Evolutionary conservation across 2,113 vertebrate species (phyloP), one percentile per base, ranked within the genome.

Genomic region (Microcebus ravelobensis): DNA sequence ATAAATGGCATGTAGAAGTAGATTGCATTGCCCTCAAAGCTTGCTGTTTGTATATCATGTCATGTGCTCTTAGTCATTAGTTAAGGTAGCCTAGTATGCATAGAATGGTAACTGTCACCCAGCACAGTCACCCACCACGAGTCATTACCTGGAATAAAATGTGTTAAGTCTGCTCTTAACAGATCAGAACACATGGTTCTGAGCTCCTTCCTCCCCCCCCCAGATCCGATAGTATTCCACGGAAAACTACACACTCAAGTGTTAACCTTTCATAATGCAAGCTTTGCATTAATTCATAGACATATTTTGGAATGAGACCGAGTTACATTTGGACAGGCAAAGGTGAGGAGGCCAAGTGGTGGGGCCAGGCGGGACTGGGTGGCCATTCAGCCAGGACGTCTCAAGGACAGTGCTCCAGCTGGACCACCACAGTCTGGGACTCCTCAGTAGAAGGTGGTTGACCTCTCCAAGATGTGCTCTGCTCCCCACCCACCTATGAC

Each of bases 321-420:
- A 86, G 34, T 87, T 73, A 34, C 11, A 10, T 70, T 74, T 10
- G 27, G 55, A 27, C 50, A 12, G 21, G 29, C 21, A 23, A 29
- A 61, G 17, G 20, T 13, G 18, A 61, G 17, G 39, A 61, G 17
- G n/a, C 36, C 7, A 10, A 48, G 45, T 17, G 0, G 14, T 20
- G 36, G 48, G 48, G 14, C 85, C 65, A 48, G 36, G n/a, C 3
- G 34, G 25, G 20, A 18, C n/a, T 21, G 2, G 67, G 25, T 73
- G 50, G 48, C 48, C 0, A 0, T 36, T 48, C 17, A 80, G 59
- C 11, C 25, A 1, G 34, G 14, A 12, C 5, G 4, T 57, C 73
- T 90, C 34, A 48, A n/a, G 83, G 57, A 21, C 25, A n/a, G 15
- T 50, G 55, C 29, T 71, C 45, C 8, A 59, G 17, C 36, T 15